A percentile compares a stretch with the other conserved stretches of the same genome.
Conservation (phyloP, 2,888 invertebrate species). For the Hyalella azteca region DNA sequence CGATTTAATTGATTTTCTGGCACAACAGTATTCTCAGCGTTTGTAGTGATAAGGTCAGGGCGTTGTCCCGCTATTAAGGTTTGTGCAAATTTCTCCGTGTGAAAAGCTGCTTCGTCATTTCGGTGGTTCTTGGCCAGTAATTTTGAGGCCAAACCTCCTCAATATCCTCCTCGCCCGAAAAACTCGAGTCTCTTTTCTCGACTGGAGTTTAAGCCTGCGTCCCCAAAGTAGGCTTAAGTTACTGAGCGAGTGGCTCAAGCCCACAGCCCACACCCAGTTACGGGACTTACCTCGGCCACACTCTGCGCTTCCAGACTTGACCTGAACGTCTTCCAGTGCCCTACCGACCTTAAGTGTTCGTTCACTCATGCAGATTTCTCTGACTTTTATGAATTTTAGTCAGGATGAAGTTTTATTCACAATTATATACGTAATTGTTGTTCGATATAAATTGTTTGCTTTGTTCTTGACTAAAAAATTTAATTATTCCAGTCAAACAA, state of each 20-base stretch:
- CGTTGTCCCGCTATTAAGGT: too few relatives aligned
- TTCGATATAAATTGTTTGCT: too few relatives aligned
- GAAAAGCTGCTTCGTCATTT: conserved; percentile 8
- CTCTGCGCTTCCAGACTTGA: neutral
- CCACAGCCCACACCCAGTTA: conserved; percentile 2
- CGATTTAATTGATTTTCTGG: too few relatives aligned
- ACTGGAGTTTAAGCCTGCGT: conserved; percentile 23
- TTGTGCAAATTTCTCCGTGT: neutral
- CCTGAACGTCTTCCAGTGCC: neutral
- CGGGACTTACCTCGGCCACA: neutral
- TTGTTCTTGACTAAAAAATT: too few relatives aligned
- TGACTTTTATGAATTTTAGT: too few relatives aligned
- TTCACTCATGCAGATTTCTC: too few relatives aligned
- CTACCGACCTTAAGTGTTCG: neutral
- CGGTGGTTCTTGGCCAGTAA: neutral
- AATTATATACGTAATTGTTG: too few relatives aligned
- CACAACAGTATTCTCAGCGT: too few relatives aligned
- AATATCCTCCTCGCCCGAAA: conserved; percentile 31
- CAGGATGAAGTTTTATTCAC: too few relatives aligned
- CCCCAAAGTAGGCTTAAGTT: conserved; percentile 36
- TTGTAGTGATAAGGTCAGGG: too few relatives aligned
- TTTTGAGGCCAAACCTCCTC: conserved; percentile 24
- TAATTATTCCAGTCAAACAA: too few relatives aligned
- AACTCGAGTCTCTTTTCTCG: conserved; percentile 27
- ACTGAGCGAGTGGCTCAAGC: conserved; percentile 35